Conservation (phyloP, 2,113 vertebrate genomes). For the Nestor notabilis region DNA sequence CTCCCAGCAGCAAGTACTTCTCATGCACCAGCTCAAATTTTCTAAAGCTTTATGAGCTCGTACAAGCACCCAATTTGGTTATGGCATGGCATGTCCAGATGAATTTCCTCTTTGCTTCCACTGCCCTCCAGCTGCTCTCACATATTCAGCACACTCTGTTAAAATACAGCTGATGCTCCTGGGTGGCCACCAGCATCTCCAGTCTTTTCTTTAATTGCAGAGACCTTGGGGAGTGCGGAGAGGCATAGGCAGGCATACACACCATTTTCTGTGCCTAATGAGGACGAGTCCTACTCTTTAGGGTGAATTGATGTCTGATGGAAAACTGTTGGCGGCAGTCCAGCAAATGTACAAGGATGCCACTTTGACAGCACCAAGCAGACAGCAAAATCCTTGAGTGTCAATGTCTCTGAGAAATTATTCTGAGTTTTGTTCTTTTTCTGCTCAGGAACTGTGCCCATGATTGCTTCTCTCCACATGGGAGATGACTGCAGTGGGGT, state of each 20-base stretch:
- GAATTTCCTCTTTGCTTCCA: background rate
- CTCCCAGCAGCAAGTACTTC: background rate
- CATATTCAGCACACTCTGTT: background rate
- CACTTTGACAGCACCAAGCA: conserved; percentile 12
- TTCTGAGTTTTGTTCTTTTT: background rate
- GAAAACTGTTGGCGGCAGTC: conserved; percentile 18
- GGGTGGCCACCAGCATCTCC: background rate
- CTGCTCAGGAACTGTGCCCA: background rate
- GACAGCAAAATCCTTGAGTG: background rate
- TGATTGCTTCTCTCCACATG: background rate
- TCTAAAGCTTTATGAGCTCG: background rate
- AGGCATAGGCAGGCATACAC: background rate
- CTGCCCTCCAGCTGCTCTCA: background rate
- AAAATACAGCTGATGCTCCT: background rate
- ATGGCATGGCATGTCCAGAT: background rate
- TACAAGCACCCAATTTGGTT: background rate
- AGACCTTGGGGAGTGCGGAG: background rate
- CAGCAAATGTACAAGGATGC: background rate
- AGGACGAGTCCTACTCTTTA: background rate
- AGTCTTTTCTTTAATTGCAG: background rate
- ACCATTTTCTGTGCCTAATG: background rate
- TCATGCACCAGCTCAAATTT: background rate
- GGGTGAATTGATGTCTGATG: conserved; percentile 17
- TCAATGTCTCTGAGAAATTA: background rate
- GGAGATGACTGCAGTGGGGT: background rate